Conservation (phyloP, 2,888 invertebrate genomes). For the Xestobium rufovillosum region DNA sequence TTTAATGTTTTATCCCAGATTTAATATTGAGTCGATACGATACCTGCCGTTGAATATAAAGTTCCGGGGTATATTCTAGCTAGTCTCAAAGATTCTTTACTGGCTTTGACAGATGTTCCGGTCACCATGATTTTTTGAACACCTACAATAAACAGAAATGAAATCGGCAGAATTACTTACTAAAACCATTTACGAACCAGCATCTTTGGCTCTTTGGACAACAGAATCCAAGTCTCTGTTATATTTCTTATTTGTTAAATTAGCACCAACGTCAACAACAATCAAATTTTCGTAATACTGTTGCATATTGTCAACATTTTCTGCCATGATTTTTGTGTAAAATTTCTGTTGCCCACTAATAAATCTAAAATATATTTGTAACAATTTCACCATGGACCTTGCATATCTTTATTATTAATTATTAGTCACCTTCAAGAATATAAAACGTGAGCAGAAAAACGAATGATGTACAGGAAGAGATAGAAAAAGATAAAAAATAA, state of each 20-base stretch:
- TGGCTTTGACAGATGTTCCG: slow-evolving; percentile 80
- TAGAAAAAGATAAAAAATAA: too few species aligned
- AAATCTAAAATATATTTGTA: too few species aligned
- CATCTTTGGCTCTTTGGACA: slow-evolving; percentile 84
- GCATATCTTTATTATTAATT: too few species aligned
- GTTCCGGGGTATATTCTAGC: slow-evolving; percentile 85
- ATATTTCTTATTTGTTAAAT: slow-evolving; percentile 90
- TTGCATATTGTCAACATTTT: slow-evolving; percentile 48
- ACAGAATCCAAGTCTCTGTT: slow-evolving; percentile 87
- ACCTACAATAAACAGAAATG: slow-evolving; percentile 47
- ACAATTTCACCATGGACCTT: too few species aligned
- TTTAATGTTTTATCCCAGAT: too few species aligned
- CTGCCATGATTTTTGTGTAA: too few species aligned
- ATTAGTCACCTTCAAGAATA: too few species aligned
- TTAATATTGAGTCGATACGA: too few species aligned
- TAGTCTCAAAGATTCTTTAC: slow-evolving; percentile 83
- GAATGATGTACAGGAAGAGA: too few species aligned
- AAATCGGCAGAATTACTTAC: slow-evolving; percentile 9
- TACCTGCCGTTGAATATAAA: slow-evolving; percentile 85
- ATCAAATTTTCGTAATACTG: slow-evolving; percentile 87
- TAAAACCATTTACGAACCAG: slow-evolving; percentile 51
- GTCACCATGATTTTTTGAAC: slow-evolving; percentile 93
- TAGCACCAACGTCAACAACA: slow-evolving; percentile 86
- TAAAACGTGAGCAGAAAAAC: too few species aligned
- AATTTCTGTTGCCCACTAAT: too few species aligned